Base-by-base conservation (phyloP, 2,888 invertebrate species). In the Eudasyphora cyanicolor region DNA sequence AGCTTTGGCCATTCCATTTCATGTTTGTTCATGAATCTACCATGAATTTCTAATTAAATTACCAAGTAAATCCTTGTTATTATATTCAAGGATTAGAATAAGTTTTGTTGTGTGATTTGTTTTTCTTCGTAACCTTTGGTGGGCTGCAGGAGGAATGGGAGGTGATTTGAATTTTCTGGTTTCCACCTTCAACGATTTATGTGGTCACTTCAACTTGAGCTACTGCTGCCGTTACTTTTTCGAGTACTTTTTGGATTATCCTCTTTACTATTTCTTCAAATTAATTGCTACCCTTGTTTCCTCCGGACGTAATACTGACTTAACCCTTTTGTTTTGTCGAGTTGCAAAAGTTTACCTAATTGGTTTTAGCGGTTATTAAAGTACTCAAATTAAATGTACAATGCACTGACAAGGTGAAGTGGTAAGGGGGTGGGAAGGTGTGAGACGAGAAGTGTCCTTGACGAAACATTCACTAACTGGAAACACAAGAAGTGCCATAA, bases 1-100 rank as follows among this genome's bases (percentile, higher is more conserved):
- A 35, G 19, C 14, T 51, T 14, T 49, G 32, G 4, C 5, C 27
- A 1, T 17, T 45, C 5, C 27, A 1, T 17, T 45, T 12, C 27
- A 70, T 71, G 24, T 24, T 17, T 27, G 6, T 24, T 54, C 17
- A 14, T 27, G 27, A 38, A 35, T 51, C 45, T 35, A 14, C 57
- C 57, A 51, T 69, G 51, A 60, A 69, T 77, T 76, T 76, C 73
- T 51, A 76, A 74, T 82, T 71, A 77, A 82, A 77, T 82, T 82
- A 38, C 27, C 1, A 38, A 14, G 19, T 69, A 73, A 73, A 77
- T 69, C 67, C 10, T 27, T 60, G 57, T 12, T 38, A 45, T n/a
- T 64, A 35, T 0, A 21, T 60, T 73, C 67, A 35, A 71, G 42
- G 27, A 69, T 67, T 57, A 76, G 60, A 60, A 60, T 35, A 45